These are phyloP conservation scores for Eumacrocentrus americanus DNA, from an alignment of 2,888 invertebrate genomes.

Conservation along the genomic window DNA sequence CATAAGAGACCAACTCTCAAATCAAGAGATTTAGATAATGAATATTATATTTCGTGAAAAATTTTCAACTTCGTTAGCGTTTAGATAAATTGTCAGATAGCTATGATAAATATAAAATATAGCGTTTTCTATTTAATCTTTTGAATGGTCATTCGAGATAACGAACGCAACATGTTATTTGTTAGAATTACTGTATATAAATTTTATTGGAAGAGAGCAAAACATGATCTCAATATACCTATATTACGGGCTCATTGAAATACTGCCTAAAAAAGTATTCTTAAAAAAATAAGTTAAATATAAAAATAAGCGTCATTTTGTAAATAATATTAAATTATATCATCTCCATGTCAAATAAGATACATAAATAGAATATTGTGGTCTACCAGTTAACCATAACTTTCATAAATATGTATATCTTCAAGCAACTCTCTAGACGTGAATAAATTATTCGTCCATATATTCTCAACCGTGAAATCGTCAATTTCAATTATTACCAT, in stretches of 20 bases:
- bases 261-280: constrained; percentile 17
- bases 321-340: constrained; percentile 39
- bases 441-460: constrained; percentile 53
- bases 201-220: not conserved
- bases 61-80: too few species aligned
- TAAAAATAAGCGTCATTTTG: constrained; percentile 31
- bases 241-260: not conserved
- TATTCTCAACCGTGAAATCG: constrained; percentile 35
- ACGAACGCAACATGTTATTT: too few species aligned
- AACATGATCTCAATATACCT: not conserved
- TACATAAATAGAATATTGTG: constrained; percentile 22
- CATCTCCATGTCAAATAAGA: not conserved
- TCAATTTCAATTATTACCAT: constrained; percentile 13
- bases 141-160: not conserved
- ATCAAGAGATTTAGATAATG: too few species aligned
- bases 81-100: not conserved
- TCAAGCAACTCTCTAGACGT: constrained; percentile 46
- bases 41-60: too few species aligned
- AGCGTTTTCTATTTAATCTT: not conserved
- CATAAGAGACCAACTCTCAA: not conserved
- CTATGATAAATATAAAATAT: not conserved
- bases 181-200: constrained; percentile 1
- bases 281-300: constrained; percentile 22
- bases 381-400: constrained; percentile 40
- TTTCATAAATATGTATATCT: constrained; percentile 47